Conservation (phyloP, 2,113 vertebrate genomes). For the Tachysurus fulvidraco region DNA sequence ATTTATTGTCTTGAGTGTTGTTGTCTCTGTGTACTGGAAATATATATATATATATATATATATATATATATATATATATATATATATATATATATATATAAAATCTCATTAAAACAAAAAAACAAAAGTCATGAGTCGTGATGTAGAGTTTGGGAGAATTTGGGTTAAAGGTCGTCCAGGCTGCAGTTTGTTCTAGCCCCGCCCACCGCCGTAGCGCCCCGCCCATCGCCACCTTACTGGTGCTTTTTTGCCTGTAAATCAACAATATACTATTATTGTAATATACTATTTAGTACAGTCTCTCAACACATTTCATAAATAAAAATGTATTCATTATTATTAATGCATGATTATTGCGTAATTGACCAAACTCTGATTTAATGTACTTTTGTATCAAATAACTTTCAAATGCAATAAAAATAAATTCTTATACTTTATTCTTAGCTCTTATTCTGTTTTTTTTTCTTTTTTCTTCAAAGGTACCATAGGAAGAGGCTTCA, state of each 20-base stretch:
- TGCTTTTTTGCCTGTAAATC: neutral
- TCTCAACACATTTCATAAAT: neutral
- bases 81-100: neutral
- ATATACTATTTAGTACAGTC: neutral
- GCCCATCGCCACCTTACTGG: neutral
- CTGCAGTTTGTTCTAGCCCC: neutral
- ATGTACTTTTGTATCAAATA: neutral
- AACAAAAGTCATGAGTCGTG: slow-evolving; percentile 28
- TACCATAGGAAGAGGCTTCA: slow-evolving; percentile 23
- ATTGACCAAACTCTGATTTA: neutral
- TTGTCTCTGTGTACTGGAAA: too few relatives aligned
- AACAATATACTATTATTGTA: neutral
- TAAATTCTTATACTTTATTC: neutral
- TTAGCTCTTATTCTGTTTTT: too few relatives aligned
- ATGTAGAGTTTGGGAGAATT: slow-evolving; percentile 48
- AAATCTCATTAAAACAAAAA: neutral
- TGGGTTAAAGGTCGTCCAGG: slow-evolving; percentile 69
- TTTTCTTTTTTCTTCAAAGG: slow-evolving; percentile 40
- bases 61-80: too few relatives aligned
- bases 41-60: too few relatives aligned
- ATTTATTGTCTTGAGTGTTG: too few relatives aligned
- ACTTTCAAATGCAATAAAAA: neutral
- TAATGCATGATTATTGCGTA: neutral
- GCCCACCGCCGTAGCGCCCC: neutral
- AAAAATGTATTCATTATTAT: neutral